Conservation (phyloP, 2,797 vertebrate species). For the Perodicticus potto region DNA sequence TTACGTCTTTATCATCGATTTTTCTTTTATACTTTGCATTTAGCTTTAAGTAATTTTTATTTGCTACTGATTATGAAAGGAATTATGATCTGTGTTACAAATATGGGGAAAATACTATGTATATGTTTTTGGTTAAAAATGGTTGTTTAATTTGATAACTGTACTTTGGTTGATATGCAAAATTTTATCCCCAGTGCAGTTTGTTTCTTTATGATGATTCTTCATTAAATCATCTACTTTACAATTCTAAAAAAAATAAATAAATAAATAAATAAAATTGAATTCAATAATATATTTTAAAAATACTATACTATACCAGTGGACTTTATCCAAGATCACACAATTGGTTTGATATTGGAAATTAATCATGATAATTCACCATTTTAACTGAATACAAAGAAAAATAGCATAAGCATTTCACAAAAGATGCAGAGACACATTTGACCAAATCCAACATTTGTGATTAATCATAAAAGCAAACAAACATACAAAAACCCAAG, state of each 20-base stretch:
- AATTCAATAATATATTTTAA: neutral
- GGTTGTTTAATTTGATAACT: neutral
- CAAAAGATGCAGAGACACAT: neutral
- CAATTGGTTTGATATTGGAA: neutral
- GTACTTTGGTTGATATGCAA: slow-evolving; percentile 40
- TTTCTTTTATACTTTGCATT: slow-evolving; percentile 48
- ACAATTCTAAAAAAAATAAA: neutral
- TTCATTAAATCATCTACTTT: neutral
- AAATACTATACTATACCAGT: neutral
- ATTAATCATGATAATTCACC: neutral
- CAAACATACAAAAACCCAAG: neutral
- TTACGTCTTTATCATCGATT: slow-evolving; percentile 42
- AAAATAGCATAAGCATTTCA: neutral
- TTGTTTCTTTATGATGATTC: neutral
- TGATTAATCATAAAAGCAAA: neutral
- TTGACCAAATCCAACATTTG: neutral
- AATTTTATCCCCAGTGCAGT: neutral
- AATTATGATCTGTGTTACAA: neutral
- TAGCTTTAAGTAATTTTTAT: slow-evolving; percentile 15
- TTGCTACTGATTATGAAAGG: neutral
- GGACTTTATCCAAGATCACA: neutral
- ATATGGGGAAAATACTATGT: neutral
- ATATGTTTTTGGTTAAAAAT: slow-evolving; percentile 17
- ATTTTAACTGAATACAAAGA: neutral
- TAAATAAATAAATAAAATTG: too few relatives aligned